Base-by-base conservation (phyloP, 2,888 invertebrate species). In the Caenorhabditis sp. region DNA sequence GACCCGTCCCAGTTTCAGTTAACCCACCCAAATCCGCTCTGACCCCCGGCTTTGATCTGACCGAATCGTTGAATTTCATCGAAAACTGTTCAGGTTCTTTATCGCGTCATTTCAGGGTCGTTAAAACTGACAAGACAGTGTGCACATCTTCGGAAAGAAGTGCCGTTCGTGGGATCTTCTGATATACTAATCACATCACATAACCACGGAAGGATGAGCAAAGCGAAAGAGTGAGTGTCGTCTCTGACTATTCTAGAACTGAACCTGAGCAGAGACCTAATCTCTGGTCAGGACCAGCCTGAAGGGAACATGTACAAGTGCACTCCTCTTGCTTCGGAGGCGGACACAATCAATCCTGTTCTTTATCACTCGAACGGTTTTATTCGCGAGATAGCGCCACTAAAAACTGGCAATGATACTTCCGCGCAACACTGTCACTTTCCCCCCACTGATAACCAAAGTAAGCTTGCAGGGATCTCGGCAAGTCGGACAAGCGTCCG, bases 401-500 rank as follows among this genome's bases (percentile, higher is more conserved):
- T 15, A 68, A 59, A 68, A 68, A 68, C 68, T 68, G 68, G 68
- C 68, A 43, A 68, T 50, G 48, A 58, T 58, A 58, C 50, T 55
- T 53, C 52, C 52, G 15, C 22, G 20, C 26, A 5, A 45, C 32
- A 11, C 7, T 43, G 13, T 30, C 17, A 43, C 48, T 27, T 35
- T 15, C 39, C 39, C 35, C 20, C 41, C 22, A 11, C 41, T n/a
- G 4, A 15, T 17, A 37, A n/a, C n/a, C n/a, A n/a, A n/a, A n/a
- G n/a, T 27, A 32, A 27, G 30, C 26, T 53, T 68, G 2, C 68
- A 68, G 68, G 50, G 59, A 68, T 35, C 58, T 48, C 52, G 53
- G 41, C 17, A 62, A 71, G 39, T 61, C 68, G 43, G 63, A 76
- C 45, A 71, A 65, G 45, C 75, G 81, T 30, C 81, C 81, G 8